Conservation (phyloP, 1,140 invertebrate genomes). For the Wasmannia auropunctata region DNA sequence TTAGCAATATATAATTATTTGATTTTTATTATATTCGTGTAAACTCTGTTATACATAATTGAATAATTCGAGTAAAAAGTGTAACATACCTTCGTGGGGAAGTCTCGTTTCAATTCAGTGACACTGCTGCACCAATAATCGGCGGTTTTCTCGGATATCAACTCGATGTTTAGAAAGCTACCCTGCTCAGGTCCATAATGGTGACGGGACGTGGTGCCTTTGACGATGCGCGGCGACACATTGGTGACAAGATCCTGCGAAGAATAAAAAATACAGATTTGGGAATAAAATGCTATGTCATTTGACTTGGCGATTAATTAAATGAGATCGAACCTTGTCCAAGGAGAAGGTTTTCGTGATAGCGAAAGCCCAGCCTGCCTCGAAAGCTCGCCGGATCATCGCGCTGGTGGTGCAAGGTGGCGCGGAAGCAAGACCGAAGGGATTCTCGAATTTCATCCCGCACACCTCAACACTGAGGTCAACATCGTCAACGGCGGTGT, state of each 20-base stretch:
- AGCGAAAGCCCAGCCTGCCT: slow-evolving; percentile 98
- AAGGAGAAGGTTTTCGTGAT: slow-evolving; percentile 98
- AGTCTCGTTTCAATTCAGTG: slow-evolving; percentile 95
- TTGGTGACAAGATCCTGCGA: slow-evolving; percentile 96
- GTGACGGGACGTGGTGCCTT: slow-evolving; percentile 96
- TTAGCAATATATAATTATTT: neutral
- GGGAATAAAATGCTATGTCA: neutral
- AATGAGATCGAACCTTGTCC: slow-evolving; percentile 90
- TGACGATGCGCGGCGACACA: slow-evolving; percentile 97
- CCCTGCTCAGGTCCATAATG: slow-evolving; percentile 97
- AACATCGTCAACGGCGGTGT: slow-evolving; percentile 96
- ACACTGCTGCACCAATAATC: slow-evolving; percentile 97
- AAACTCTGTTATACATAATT: neutral
- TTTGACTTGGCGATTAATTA: neutral
- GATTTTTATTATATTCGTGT: neutral
- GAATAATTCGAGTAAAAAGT: neutral
- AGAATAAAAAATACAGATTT: neutral
- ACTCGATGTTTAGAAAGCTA: slow-evolving; percentile 98
- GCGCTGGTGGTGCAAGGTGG: slow-evolving; percentile 97
- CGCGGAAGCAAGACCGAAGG: slow-evolving; percentile 98
- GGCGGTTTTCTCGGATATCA: slow-evolving; percentile 98
- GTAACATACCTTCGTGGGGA: slow-evolving; percentile 90
- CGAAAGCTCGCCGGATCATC: slow-evolving; percentile 97
- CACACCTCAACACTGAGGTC: slow-evolving; percentile 97
- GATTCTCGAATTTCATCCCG: slow-evolving; percentile 97